phyloP scores from a whole-genome alignment of 2,888 invertebrate genomes.

The Latrodectus hesperus region DNA sequence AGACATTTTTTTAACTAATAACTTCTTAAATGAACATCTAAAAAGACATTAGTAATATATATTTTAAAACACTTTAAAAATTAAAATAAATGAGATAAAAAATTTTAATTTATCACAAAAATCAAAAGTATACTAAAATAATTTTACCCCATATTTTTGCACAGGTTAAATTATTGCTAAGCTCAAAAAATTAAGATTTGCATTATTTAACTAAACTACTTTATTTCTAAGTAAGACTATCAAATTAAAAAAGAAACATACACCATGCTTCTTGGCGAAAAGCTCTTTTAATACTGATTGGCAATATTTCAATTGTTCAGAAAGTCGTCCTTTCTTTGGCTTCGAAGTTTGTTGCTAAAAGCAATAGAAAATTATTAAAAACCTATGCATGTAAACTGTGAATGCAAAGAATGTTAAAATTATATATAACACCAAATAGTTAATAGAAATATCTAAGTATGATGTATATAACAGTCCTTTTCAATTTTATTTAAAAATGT shows the following conservation, averaged over 20 bases:
- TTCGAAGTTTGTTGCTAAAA: constrained; percentile 64
- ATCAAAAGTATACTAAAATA: too few relatives aligned
- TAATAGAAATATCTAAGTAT: too few relatives aligned
- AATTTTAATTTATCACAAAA: too few relatives aligned
- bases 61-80: too few relatives aligned
- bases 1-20: too few relatives aligned
- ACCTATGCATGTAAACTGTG: background rate
- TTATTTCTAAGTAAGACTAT: too few relatives aligned
- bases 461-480: too few relatives aligned
- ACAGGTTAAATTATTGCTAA: background rate
- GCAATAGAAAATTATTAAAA: background rate
- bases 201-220: too few relatives aligned
- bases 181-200: background rate
- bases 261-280: constrained; percentile 71
- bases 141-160: background rate
- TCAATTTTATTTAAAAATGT: too few relatives aligned
- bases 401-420: background rate
- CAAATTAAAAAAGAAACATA: constrained; percentile 22
- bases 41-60: too few relatives aligned
- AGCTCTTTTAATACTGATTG: constrained; percentile 71
- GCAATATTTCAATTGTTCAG: constrained; percentile 72
- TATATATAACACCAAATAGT: background rate
- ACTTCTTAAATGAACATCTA: too few relatives aligned
- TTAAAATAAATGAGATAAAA: too few relatives aligned
- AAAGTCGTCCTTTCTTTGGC: constrained; percentile 71